phyloP scores from a whole-genome alignment of 1,140 invertebrate species.

The Aplysia californica region DNA sequence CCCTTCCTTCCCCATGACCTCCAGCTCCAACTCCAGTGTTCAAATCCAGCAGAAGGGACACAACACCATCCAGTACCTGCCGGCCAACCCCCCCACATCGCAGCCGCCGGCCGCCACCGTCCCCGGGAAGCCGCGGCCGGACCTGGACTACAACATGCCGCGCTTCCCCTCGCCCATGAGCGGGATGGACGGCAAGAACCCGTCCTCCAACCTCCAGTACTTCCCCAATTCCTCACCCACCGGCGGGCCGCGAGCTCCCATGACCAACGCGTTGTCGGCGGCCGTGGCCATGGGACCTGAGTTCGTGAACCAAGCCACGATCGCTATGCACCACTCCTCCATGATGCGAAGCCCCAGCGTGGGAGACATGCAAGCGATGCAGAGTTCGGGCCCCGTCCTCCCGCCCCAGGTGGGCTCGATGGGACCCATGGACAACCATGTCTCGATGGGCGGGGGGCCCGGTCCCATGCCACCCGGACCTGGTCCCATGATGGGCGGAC shows the following conservation, averaged over 20 bases:
- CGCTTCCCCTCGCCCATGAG: slow-evolving; percentile 75
- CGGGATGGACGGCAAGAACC: slow-evolving; percentile 77
- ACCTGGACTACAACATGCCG: slow-evolving; percentile 92
- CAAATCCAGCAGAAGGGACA: slow-evolving; percentile 94
- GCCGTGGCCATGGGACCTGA: slow-evolving; percentile 56
- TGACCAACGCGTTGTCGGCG: slow-evolving; percentile 47
- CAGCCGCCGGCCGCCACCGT: slow-evolving; percentile 41
- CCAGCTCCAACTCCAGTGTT: slow-evolving; percentile 67
- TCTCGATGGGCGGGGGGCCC: background rate
- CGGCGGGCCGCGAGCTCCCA: slow-evolving; percentile 25
- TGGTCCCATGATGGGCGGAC: slow-evolving; percentile 18
- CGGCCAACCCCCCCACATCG: slow-evolving; percentile 72
- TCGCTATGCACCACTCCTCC: slow-evolving; percentile 47
- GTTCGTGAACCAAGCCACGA: slow-evolving; percentile 48
- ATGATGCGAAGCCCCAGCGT: slow-evolving; percentile 54
- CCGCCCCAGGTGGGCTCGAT: slow-evolving; percentile 18
- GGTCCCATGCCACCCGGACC: background rate
- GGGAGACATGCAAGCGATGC: slow-evolving; percentile 29
- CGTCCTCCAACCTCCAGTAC: slow-evolving; percentile 66
- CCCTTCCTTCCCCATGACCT: slow-evolving; percentile 45
- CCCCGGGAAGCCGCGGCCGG: slow-evolving; percentile 77
- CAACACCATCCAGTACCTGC: slow-evolving; percentile 98
- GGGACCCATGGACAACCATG: slow-evolving; percentile 6
- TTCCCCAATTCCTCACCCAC: slow-evolving; percentile 47
- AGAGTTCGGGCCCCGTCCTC: slow-evolving; percentile 22